A percentile compares a stretch with the other conserved stretches of the same genome.
These are phyloP conservation scores for Lucinisca nassula DNA, from an alignment of 2,888 invertebrate genomes.

Conservation along the genomic window DNA sequence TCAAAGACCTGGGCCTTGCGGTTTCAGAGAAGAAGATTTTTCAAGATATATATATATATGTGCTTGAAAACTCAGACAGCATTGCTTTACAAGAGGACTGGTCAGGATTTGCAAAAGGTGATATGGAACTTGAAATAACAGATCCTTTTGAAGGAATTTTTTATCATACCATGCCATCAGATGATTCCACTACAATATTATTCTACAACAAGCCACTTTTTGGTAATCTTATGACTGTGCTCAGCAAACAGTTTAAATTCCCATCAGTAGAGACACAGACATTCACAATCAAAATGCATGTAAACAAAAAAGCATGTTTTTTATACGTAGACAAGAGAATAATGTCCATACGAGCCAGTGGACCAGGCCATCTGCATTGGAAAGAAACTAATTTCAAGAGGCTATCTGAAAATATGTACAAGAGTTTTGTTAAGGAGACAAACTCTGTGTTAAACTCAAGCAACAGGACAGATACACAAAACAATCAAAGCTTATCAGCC, in stretches of 20 bases:
- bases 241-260: neutral
- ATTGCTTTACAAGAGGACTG: no score
- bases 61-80: no score
- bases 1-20: no score
- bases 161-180: neutral
- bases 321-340: neutral
- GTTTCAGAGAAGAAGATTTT: no score
- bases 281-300: neutral
- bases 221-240: neutral
- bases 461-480: neutral
- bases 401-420: neutral
- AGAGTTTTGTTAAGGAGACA: neutral
- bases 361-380: conserved; percentile 1
- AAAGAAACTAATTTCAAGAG: neutral
- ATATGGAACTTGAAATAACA: neutral
- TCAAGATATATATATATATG: no score
- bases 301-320: neutral
- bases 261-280: neutral
- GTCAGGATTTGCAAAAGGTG: neutral
- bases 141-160: neutral
- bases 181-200: neutral
- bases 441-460: neutral
- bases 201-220: neutral
- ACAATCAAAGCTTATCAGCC: neutral
- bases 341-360: neutral